Evolutionary conservation across 2,888 invertebrate genomes (phyloP).

Genomic region (Hypena proboscidalis): DNA sequence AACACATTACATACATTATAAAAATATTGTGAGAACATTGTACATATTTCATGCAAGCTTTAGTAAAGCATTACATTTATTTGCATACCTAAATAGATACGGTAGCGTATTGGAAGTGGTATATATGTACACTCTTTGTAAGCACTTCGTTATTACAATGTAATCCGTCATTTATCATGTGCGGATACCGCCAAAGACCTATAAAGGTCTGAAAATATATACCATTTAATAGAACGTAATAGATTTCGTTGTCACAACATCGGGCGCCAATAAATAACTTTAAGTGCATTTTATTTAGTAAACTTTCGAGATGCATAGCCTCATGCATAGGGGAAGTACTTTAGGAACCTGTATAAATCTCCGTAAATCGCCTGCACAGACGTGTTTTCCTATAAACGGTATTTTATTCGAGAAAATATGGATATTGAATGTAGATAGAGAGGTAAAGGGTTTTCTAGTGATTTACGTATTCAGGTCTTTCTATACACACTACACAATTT

Average conservation of each 20-base stretch:
- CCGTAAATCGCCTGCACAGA: slow-evolving; percentile 49
- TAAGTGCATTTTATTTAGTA: slow-evolving; percentile 45
- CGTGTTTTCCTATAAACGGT: slow-evolving; percentile 55
- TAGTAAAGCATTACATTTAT: too few species aligned
- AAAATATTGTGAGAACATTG: too few species aligned
- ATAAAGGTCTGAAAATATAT: too few species aligned
- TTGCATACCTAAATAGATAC: too few species aligned
- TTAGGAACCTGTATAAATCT: slow-evolving; percentile 60
- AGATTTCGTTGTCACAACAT: slow-evolving; percentile 13
- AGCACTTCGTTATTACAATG: too few species aligned
- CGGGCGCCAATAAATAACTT: slow-evolving; percentile 33
- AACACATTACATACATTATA: too few species aligned
- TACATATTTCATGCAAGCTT: too few species aligned
- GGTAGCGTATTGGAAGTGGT: too few species aligned
- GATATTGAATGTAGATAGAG: slow-evolving; percentile 41
- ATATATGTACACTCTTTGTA: too few species aligned
- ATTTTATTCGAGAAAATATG: slow-evolving; percentile 49
- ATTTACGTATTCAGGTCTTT: neutral
- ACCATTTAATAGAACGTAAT: too few species aligned
- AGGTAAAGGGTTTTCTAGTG: neutral
- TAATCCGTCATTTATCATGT: too few species aligned
- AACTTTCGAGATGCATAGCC: slow-evolving; percentile 38
- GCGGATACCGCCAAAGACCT: too few species aligned
- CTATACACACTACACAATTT: neutral
- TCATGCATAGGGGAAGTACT: slow-evolving; percentile 36